Evolutionary conservation across 2,888 invertebrate species (phyloP).

Genomic region (Notodonta dromedarius): DNA sequence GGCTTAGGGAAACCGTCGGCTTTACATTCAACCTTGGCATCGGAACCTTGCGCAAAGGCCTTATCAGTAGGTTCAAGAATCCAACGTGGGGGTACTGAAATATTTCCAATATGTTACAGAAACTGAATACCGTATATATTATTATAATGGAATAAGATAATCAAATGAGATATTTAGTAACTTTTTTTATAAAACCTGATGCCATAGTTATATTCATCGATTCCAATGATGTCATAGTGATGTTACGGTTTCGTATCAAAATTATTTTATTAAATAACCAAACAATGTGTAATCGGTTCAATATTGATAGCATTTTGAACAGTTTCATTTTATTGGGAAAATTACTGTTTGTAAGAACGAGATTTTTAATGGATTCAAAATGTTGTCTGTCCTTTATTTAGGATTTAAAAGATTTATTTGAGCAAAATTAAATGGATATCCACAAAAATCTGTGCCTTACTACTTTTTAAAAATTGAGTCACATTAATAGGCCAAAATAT

Average conservation of each 20-base stretch:
- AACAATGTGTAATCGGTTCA: constrained; percentile 7
- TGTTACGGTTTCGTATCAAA: background rate
- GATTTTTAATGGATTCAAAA: constrained; percentile 9
- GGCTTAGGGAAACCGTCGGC: constrained; percentile 98
- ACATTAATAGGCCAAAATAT: constrained; percentile 20
- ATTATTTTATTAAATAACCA: background rate
- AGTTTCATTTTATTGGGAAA: background rate
- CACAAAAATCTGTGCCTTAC: constrained; percentile 19
- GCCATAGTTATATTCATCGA: no score
- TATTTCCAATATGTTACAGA: constrained; percentile 47
- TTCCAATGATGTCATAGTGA: background rate
- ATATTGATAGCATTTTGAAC: background rate
- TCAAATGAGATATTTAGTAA: background rate
- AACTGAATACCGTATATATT: constrained; percentile 9
- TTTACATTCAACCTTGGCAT: constrained; percentile 97
- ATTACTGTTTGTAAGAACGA: constrained; percentile 6
- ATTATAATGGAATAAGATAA: constrained; percentile 2
- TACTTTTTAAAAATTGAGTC: background rate
- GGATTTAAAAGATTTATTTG: background rate
- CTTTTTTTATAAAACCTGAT: background rate
- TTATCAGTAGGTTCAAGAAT: constrained; percentile 97
- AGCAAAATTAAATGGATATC: background rate
- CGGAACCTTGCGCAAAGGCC: constrained; percentile 97
- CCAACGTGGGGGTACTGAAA: constrained; percentile 97
- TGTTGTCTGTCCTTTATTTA: background rate